These are phyloP conservation scores for Uropsilus gracilis DNA, from an alignment of 2,113 vertebrate genomes.

Conservation along the genomic window DNA sequence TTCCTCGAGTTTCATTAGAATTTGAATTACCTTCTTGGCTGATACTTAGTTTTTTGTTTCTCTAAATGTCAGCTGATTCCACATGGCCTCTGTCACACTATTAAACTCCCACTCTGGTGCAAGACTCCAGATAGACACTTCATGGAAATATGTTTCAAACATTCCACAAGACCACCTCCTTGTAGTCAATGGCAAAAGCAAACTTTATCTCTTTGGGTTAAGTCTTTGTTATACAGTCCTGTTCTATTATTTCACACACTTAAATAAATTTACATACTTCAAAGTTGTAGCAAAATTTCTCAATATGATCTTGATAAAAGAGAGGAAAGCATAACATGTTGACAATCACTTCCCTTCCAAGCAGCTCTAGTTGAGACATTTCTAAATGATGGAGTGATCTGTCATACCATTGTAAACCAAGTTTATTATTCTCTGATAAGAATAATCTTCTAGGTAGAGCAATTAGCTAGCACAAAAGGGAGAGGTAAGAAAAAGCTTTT, in stretches of 20 bases:
- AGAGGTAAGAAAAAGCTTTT: background rate
- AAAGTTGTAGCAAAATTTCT: background rate
- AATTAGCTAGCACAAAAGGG: background rate
- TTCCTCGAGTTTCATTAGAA: background rate
- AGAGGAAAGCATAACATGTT: background rate
- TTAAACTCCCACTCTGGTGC: background rate
- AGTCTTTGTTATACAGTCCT: background rate
- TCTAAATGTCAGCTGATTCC: background rate
- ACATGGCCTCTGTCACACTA: background rate
- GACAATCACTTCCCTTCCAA: background rate
- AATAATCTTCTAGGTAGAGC: background rate
- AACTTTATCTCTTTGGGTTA: background rate
- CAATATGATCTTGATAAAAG: background rate
- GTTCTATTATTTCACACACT: background rate
- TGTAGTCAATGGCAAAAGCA: background rate
- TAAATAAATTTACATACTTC: background rate
- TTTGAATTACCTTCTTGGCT: background rate
- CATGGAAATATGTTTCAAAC: background rate
- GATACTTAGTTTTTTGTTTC: background rate
- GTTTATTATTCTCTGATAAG: slow-evolving; percentile 9
- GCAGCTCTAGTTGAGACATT: background rate
- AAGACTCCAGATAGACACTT: background rate
- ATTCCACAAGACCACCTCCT: background rate
- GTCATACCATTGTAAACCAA: background rate
- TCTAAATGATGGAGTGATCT: background rate